Base-by-base conservation (phyloP, 53 echinoderm and acorn worm species). In the Paelopatides confundens region DNA sequence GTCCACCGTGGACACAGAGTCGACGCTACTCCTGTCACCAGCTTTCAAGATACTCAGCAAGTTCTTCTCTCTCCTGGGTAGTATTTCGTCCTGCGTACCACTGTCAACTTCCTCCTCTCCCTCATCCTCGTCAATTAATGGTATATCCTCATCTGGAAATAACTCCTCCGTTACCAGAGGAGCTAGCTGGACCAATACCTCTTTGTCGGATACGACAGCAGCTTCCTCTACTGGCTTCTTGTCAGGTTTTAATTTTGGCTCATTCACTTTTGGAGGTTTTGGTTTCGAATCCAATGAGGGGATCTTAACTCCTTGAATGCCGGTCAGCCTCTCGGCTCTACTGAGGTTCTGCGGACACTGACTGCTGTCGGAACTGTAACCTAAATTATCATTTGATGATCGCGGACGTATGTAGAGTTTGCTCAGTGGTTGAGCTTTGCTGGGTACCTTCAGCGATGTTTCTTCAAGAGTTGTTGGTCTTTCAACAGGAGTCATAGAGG, bases 311-410 rank as follows among this genome's bases (percentile, higher is more conserved):
- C 79, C 79, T 31, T 52, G 51, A 26, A 79, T 79, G 9, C 79
- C 79, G 14, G 53, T 52, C 51, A 79, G 32, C 18, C 79, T 79
- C 79, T 79, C 79, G 4, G 79, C 79, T 32, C 79, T 79, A 14
- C 31, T 52, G 14, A 50, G 35, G 10, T 53, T 52, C 52, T 79
- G 79, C 1, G 71, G 86, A 18, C 86, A 89, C 14, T 91, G 92
- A 88, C 97, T 95, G 86, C 97, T 97, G 76, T 97, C 97, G 24
- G 97, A 97, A 74, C 95, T 95, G 69, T 76, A 95, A 1, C 97
- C 97, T 38, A 97, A 86, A 63, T 97, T 95, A 69, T 97, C 95
- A 28, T 89, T 81, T 51, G 96, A 93, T 51, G 96, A 95, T 53
- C 66, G 85, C 2, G 95, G 97, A 28, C 40, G 89, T 28, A 90